These are phyloP conservation scores for Pocillopora grandis DNA, from an alignment of 92 coral and sea anemone genomes.

Conservation along the genomic window DNA sequence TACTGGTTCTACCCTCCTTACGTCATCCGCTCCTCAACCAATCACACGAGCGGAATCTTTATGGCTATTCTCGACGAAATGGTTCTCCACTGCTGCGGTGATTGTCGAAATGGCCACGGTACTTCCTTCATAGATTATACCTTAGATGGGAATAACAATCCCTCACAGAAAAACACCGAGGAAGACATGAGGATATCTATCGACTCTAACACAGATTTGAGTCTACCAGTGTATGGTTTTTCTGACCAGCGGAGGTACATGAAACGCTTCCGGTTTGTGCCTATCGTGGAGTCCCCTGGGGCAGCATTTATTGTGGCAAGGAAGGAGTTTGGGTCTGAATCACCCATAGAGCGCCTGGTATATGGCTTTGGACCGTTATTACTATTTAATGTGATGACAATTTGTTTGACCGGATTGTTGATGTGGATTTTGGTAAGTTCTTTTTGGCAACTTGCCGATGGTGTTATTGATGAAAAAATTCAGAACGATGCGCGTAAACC, in stretches of 20 bases:
- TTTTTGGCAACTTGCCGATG: too few relatives aligned
- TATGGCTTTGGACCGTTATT: constrained; percentile 21
- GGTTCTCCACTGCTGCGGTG: constrained; percentile 60
- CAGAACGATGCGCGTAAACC: too few relatives aligned
- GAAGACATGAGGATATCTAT: constrained; percentile 14
- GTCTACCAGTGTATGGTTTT: constrained; percentile 35
- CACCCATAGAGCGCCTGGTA: constrained; percentile 12
- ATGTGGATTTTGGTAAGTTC: constrained; percentile 42
- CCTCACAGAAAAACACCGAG: neutral
- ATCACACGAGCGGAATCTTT: constrained; percentile 46
- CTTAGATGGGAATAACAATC: neutral
- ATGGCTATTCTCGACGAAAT: constrained; percentile 47
- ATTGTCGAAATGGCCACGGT: constrained; percentile 39
- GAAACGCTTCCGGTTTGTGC: constrained; percentile 15
- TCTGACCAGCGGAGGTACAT: constrained; percentile 29
- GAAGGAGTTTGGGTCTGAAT: constrained; percentile 20
- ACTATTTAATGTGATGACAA: constrained; percentile 8
- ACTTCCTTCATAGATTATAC: neutral
- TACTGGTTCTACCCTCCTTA: constrained; percentile 40
- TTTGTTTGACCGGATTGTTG: constrained; percentile 31
- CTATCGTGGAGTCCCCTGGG: constrained; percentile 33
- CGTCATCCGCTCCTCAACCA: constrained; percentile 39
- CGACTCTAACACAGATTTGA: constrained; percentile 27
- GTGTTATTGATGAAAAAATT: too few relatives aligned
- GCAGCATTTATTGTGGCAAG: constrained; percentile 37